phyloP scores from a whole-genome alignment of 2,888 invertebrate genomes.

The Coleophora flavipennella region DNA sequence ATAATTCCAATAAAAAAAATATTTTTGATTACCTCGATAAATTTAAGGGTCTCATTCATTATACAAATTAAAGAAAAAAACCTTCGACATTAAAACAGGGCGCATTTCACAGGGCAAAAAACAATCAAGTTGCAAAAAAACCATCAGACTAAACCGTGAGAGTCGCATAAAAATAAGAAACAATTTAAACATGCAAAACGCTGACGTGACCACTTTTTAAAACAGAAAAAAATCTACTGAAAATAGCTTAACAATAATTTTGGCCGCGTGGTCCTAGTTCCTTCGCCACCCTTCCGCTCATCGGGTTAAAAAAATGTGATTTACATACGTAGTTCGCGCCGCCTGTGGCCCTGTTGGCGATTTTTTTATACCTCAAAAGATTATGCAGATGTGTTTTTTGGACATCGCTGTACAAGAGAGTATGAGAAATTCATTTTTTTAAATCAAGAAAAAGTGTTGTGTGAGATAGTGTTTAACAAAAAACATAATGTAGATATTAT shows the following conservation, averaged over 20 bases:
- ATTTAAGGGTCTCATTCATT: too few species aligned
- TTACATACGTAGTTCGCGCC: slow-evolving; percentile 47
- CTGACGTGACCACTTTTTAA: slow-evolving; percentile 61
- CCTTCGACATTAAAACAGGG: too few species aligned
- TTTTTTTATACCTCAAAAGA: slow-evolving; percentile 47
- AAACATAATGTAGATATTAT: slow-evolving; percentile 17
- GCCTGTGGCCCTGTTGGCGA: slow-evolving; percentile 43
- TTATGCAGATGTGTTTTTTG: slow-evolving; percentile 67
- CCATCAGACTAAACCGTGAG: slow-evolving; percentile 42
- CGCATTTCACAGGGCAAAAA: too few species aligned
- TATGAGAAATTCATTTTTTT: slow-evolving; percentile 39
- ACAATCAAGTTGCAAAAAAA: slow-evolving; percentile 20
- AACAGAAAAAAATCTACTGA: slow-evolving; percentile 29
- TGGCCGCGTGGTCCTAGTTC: slow-evolving; percentile 28
- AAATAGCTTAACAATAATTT: slow-evolving; percentile 25
- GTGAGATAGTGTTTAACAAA: slow-evolving; percentile 21
- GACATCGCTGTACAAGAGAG: slow-evolving; percentile 40
- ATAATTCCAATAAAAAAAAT: too few species aligned
- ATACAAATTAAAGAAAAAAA: too few species aligned
- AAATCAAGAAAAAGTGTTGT: slow-evolving; percentile 25
- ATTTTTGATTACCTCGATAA: too few species aligned
- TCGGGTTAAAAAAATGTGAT: slow-evolving; percentile 32
- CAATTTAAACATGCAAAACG: slow-evolving; percentile 36
- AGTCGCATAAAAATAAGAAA: slow-evolving; percentile 52
- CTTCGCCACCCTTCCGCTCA: slow-evolving; percentile 36